Conservation (phyloP, 2,113 vertebrate species). For the Neolamprologus kungweensis region DNA sequence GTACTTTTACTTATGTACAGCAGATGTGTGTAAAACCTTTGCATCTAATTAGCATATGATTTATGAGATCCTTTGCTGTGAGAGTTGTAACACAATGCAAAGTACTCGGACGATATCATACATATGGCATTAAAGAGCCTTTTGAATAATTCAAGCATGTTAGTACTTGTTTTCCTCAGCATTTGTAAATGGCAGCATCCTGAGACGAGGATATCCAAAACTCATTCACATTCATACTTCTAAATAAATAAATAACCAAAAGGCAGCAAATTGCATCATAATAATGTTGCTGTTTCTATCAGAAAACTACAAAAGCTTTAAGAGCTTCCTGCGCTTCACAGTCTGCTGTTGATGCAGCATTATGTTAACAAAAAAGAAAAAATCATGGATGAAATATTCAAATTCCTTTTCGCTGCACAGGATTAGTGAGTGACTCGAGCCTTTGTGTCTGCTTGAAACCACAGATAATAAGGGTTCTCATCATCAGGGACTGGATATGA, state of each 20-base stretch:
- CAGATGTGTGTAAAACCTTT: not conserved
- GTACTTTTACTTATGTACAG: not conserved
- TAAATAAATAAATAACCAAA: not conserved
- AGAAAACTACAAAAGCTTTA: not conserved
- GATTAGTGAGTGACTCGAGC: conserved; percentile 29
- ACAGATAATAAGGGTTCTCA: conserved; percentile 18
- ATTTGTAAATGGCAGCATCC: not conserved
- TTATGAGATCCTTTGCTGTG: conserved; percentile 4
- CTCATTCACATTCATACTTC: not conserved
- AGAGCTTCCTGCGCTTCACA: not conserved
- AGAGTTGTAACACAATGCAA: not conserved
- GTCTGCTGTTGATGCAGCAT: conserved; percentile 1
- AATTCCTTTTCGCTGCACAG: not conserved
- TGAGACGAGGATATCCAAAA: not conserved
- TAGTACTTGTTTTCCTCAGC: not conserved
- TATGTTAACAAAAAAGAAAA: not conserved
- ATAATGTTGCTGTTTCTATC: not conserved
- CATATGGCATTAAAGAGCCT: not conserved
- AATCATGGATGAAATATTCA: conserved; percentile 45
- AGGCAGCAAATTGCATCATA: not conserved
- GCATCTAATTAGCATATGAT: not conserved
- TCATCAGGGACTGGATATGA: not conserved
- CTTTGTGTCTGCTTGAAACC: conserved; percentile 33
- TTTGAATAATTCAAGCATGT: conserved; percentile 28
- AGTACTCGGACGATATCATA: not conserved